phyloP scores from a whole-genome alignment of 2,888 invertebrate genomes.

The Melangyna quadrimaculata region DNA sequence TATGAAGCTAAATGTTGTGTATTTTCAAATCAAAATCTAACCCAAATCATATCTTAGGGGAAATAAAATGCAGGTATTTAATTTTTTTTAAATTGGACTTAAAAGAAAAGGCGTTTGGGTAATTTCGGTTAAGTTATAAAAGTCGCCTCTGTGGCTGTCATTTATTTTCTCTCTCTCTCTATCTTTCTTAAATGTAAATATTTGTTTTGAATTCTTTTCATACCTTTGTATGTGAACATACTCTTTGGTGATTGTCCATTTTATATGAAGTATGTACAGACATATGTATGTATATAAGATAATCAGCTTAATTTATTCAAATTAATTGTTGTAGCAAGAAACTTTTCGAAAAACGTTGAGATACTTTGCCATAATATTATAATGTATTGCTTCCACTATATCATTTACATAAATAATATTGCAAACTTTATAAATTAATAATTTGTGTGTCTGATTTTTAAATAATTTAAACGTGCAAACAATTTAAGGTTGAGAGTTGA shows the following conservation, averaged over 20 bases:
- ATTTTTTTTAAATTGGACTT: neutral
- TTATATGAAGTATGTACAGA: no score
- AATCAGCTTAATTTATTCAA: neutral
- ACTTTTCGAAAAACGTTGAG: neutral
- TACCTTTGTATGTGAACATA: neutral
- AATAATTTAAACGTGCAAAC: slow-evolving; percentile 9
- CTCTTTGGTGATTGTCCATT: neutral
- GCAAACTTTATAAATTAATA: neutral
- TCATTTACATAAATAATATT: neutral
- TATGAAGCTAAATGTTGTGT: no score
- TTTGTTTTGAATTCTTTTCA: neutral
- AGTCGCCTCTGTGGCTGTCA: no score
- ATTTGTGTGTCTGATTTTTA: neutral
- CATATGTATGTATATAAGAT: no score
- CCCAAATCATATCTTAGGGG: no score
- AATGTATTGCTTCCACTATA: slow-evolving; percentile 2
- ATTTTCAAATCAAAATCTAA: no score
- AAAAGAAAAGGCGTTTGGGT: no score
- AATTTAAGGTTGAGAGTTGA: slow-evolving; percentile 29
- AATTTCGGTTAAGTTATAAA: neutral
- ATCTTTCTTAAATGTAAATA: neutral
- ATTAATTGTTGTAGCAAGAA: neutral
- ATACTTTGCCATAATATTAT: neutral
- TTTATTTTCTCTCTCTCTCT: no score
- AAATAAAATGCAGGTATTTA: no score